Evolutionary conservation across 2,113 vertebrate genomes (phyloP), one percentile per base, ranked within the genome.

Genomic region (Anser brachyrhynchus): DNA sequence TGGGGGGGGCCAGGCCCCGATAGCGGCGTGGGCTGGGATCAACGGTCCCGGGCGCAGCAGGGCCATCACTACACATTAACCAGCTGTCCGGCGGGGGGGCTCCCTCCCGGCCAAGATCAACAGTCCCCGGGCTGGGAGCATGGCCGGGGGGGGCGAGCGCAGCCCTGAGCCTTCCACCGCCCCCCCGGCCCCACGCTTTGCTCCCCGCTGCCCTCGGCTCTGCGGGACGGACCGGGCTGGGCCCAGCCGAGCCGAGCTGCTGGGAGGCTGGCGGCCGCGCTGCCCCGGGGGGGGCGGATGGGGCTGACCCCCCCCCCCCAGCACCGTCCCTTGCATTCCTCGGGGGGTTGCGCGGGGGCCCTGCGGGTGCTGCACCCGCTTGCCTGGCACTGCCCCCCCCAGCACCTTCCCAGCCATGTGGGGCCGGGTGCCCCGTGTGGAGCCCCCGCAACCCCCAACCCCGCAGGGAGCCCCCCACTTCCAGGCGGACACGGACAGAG

Each of bases 71-170:
- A 92, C 85, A 93, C 93, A 90, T 92, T 91, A 90, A 94, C 87
- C 88, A 89, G 75, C 79, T 57, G 94, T 67, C 79, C 39, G 52
- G 44, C 79, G 91, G 83, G 83, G 93, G 93, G 88, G 39, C 71
- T 81, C 18, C 90, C 77, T 20, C 35, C 10, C 2, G 25, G 94
- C 94, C 90, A 96, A 93, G 87, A 95, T 84, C 95, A 97, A 95
- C 93, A 92, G 58, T 67, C 84, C 93, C 90, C 62, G 28, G 13
- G 29, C 65, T 11, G 89, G 95, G 91, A 95, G 85, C 75, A 7
- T 1, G 74, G 85, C 94, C 87, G 89, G 85, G 67, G 4, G 3
- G 59, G 2, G 28, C 6, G 3, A 39, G 51, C 8, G 4, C 19
- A 35, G 22, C 76, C 46, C 26, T 1, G 13, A 77, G n/a, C 49